Conservation (phyloP, 2,888 invertebrate species). For the Chydorus sphaericus region DNA sequence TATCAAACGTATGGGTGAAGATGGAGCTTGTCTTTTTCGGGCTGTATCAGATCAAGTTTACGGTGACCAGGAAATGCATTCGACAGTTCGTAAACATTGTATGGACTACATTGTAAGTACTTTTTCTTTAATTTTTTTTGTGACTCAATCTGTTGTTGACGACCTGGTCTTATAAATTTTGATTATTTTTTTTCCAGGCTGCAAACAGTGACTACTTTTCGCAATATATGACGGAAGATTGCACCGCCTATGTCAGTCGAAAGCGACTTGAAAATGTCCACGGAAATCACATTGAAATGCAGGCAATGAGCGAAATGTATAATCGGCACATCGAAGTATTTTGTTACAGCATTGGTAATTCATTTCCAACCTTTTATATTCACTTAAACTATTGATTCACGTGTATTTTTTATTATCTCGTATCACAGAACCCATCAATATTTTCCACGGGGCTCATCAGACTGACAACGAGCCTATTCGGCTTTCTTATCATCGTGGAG, state of each 20-base stretch:
- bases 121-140: background rate
- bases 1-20: constrained; percentile 69
- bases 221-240: constrained; percentile 79
- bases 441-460: constrained; percentile 55
- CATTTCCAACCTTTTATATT: background rate
- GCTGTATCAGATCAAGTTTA: constrained; percentile 80
- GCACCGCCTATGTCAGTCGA: constrained; percentile 61
- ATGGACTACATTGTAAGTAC: constrained; percentile 80
- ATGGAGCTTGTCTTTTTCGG: constrained; percentile 76
- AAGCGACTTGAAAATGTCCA: constrained; percentile 65
- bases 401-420: background rate
- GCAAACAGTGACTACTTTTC: constrained; percentile 75
- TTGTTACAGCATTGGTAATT: constrained; percentile 52
- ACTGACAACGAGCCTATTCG: constrained; percentile 63
- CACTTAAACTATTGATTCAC: constrained; percentile 24
- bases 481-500: constrained; percentile 69
- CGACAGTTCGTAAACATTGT: constrained; percentile 61
- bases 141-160: background rate
- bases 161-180: background rate
- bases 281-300: constrained; percentile 82
- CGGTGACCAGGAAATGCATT: constrained; percentile 81
- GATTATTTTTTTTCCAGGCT: constrained; percentile 37
- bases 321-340: constrained; percentile 76
- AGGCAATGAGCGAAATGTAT: constrained; percentile 78
- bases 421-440: constrained; percentile 61